Percentiles rank a stretch among this genome's conserved stretches.
phyloP scores from a whole-genome alignment of 2,113 vertebrate species.

The Myrmophylax atrothorax region DNA sequence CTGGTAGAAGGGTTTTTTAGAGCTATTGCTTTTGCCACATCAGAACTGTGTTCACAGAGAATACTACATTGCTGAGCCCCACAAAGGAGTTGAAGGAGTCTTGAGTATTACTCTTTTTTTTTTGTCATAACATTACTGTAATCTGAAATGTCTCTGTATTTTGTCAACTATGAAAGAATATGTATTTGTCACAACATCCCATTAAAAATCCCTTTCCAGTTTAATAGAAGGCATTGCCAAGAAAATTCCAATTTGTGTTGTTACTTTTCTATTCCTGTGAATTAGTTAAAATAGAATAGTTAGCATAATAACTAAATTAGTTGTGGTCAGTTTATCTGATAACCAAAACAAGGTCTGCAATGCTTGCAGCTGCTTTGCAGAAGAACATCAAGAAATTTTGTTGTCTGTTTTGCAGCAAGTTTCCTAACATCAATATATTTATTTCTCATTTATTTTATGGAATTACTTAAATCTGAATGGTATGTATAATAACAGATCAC shows the following conservation, averaged over 20 bases:
- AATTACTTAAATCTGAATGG: neutral
- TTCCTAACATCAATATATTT: neutral
- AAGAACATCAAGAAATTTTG: neutral
- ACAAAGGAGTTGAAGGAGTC: neutral
- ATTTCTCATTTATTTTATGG: neutral
- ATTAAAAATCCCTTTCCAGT: neutral
- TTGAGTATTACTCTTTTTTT: neutral
- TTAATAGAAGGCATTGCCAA: neutral
- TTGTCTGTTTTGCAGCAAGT: neutral
- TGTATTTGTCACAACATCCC: neutral
- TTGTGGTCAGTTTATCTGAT: neutral
- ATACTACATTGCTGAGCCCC: neutral
- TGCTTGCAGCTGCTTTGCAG: neutral
- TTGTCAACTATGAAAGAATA: neutral
- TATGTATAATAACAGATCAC: neutral
- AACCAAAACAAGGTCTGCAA: neutral
- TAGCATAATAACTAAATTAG: neutral
- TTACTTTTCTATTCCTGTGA: neutral
- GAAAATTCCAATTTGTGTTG: neutral
- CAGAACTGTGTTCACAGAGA: accelerated
- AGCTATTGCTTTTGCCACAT: neutral
- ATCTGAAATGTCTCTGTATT: neutral
- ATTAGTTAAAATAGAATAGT: neutral
- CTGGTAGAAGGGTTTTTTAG: neutral
- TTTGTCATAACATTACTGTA: neutral